Evolutionary conservation across 1,140 invertebrate species (phyloP).

Genomic region (Galendromus occidentalis): DNA sequence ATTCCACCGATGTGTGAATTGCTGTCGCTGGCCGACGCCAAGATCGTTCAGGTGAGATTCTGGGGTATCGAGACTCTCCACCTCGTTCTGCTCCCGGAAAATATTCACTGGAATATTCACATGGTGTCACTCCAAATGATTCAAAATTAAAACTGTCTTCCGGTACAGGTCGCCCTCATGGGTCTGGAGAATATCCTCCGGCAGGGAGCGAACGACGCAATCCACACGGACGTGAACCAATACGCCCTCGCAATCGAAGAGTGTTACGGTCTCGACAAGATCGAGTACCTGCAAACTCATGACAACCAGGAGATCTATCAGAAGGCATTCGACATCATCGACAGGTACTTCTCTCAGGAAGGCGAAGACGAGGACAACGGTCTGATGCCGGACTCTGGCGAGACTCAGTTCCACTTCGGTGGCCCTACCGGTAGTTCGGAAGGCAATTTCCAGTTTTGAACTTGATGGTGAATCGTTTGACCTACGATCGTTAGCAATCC

Average conservation of each 20-base stretch:
- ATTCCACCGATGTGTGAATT: slow-evolving; percentile 87
- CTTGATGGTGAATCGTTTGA: no score
- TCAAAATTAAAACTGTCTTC: background rate
- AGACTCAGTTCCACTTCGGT: slow-evolving; percentile 41
- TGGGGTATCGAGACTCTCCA: background rate
- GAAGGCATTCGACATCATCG: slow-evolving; percentile 87
- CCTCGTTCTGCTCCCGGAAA: background rate
- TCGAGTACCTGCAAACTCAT: slow-evolving; percentile 88
- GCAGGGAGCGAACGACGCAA: slow-evolving; percentile 50
- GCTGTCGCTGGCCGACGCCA: slow-evolving; percentile 74
- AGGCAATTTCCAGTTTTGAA: slow-evolving; percentile 3
- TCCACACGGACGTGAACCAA: slow-evolving; percentile 49
- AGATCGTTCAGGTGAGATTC: slow-evolving; percentile 55
- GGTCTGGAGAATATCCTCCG: slow-evolving; percentile 88
- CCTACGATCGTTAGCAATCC: no score
- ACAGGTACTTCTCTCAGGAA: slow-evolving; percentile 77
- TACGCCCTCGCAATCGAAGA: slow-evolving; percentile 84
- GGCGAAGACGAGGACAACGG: slow-evolving; percentile 57
- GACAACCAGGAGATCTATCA: slow-evolving; percentile 90
- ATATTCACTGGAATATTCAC: background rate
- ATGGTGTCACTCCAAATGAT: background rate
- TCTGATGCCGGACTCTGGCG: slow-evolving; percentile 50
- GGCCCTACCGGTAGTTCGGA: slow-evolving; percentile 14
- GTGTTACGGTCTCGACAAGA: slow-evolving; percentile 89
- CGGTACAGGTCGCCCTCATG: slow-evolving; percentile 55